Evolutionary conservation across 2,888 invertebrate species (phyloP), one percentile per base, ranked within the genome.

Genomic region (Drosophila imparisetae): DNA sequence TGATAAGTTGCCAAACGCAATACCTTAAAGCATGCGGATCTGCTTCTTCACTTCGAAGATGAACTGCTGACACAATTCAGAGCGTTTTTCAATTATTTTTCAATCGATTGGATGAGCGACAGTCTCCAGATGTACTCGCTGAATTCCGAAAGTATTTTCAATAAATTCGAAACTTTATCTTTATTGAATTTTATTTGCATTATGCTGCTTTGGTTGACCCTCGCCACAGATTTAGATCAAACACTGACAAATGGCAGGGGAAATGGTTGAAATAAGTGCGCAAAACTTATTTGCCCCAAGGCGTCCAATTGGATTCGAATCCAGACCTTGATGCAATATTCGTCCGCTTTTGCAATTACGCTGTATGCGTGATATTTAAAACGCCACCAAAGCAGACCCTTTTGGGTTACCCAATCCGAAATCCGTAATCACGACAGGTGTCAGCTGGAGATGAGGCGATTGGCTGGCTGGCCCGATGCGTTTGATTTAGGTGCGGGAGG

Each of bases 41-140:
- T 29, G 7, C n/a, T 64, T 42, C 38, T 30, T 7, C 24, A 21
- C n/a, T 21, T 21, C n/a, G 36, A 59, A 24, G 40, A 45, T 38
- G 40, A 21, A 27, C 62, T 58, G 30, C 45, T 36, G 21, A 38
- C 21, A 36, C 38, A 67, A 60, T 49, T 55, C 58, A 38, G 38
- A 87, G 83, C 76, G 80, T 60, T 85, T 86, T 79, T 81, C 85
- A 87, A 83, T 82, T 81, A 81, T 73, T 72, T 70, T 71, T 74
- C 72, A 84, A 57, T 68, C 49, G 48, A 45, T 62, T 36, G 29
- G 7, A 36, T 34, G 24, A 36, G 54, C 8, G 27, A 42, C 18
- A 34, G 36, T 38, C 29, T 15, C 0, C 0, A 24, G 4, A 15
- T 7, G 52, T 42, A 54, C 48, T 42, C 11, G 18, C 53, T 80